phyloP scores from a whole-genome alignment of 2,797 vertebrate genomes.

The Propithecus deckenii region DNA sequence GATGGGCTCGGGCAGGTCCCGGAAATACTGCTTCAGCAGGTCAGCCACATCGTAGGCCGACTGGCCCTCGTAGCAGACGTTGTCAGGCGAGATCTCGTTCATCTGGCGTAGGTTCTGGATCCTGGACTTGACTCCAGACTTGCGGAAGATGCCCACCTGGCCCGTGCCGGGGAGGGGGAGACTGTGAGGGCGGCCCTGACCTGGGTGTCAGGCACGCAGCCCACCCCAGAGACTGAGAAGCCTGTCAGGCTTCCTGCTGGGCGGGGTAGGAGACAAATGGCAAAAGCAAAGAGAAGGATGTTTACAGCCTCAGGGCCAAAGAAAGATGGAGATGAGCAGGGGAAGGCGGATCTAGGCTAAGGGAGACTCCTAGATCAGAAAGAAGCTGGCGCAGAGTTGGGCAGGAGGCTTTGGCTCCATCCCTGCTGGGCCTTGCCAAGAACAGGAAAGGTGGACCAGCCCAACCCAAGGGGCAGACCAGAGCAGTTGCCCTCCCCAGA shows the following conservation, averaged over 20 bases:
- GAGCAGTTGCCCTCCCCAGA: neutral
- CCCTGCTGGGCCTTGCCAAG: neutral
- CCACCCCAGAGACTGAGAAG: neutral
- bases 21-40: constrained; percentile 92
- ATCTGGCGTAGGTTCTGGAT: constrained; percentile 90
- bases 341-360: neutral
- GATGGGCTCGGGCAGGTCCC: constrained; percentile 91
- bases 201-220: neutral
- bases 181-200: neutral
- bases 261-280: neutral
- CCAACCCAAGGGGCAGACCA: neutral
- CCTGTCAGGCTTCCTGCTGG: neutral
- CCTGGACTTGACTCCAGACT: constrained; percentile 91
- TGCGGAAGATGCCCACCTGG: constrained; percentile 92
- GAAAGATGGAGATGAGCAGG: neutral
- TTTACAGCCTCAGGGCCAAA: neutral
- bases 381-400: neutral
- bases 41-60: constrained; percentile 91
- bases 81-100: constrained; percentile 89
- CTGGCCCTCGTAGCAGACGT: constrained; percentile 89
- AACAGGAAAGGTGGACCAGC: neutral
- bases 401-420: neutral
- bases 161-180: neutral
- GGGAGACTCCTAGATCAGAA: neutral
- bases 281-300: neutral